phyloP scores from a whole-genome alignment of 2,797 vertebrate genomes.

The Acomys russatus region DNA sequence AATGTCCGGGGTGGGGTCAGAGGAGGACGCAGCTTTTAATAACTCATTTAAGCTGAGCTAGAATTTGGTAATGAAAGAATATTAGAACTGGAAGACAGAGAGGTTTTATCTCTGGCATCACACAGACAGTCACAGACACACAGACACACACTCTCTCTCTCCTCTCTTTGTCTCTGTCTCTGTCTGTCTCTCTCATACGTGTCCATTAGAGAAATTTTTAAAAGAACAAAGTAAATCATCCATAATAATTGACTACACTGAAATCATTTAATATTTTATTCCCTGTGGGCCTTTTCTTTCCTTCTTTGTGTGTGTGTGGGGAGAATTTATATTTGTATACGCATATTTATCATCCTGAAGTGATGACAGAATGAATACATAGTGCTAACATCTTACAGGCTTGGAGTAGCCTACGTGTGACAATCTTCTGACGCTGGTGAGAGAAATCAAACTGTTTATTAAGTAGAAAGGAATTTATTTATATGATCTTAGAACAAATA shows the following conservation, averaged over 20 bases:
- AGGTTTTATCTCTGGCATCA: not conserved
- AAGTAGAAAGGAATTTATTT: not conserved
- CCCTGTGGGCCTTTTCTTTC: not conserved
- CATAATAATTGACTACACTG: not conserved
- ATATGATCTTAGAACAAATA: slow-evolving; percentile 28
- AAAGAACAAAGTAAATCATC: slow-evolving; percentile 28
- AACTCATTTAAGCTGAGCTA: slow-evolving; percentile 5
- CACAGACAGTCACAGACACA: not conserved
- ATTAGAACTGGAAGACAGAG: not conserved
- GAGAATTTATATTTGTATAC: not conserved
- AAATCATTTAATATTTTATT: not conserved
- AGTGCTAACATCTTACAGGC: not conserved
- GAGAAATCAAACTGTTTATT: slow-evolving; percentile 33
- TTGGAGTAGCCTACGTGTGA: not conserved
- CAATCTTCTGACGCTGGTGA: not conserved
- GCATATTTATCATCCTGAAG: not conserved
- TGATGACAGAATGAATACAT: not conserved
- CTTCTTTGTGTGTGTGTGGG: not conserved
- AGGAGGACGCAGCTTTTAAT: not conserved
- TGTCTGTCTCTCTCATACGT: not conserved
- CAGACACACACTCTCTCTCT: not conserved
- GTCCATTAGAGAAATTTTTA: not conserved
- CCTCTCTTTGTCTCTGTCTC: no score
- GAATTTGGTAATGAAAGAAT: slow-evolving; percentile 27
- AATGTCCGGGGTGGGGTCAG: no score